Evolutionary conservation across 2,113 vertebrate species (phyloP).

Genomic region (Copsychus sechellarum): DNA sequence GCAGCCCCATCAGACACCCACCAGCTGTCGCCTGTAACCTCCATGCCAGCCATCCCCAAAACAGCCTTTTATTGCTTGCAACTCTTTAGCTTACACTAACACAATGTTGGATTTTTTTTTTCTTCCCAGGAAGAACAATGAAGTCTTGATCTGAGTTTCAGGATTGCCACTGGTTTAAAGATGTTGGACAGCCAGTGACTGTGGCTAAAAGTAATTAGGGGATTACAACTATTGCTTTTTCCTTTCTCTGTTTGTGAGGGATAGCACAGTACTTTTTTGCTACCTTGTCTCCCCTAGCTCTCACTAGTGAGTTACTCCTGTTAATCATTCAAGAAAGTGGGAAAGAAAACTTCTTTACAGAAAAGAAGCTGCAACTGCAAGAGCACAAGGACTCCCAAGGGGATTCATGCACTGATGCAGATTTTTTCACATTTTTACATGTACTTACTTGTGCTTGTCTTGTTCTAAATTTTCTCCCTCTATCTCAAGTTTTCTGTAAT

Average conservation of each 20-base stretch:
- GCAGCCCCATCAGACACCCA: constrained; percentile 64
- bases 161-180: not conserved
- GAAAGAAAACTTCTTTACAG: not conserved
- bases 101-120: not conserved
- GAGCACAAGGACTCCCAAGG: not conserved
- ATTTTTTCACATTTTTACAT: not conserved
- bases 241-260: not conserved
- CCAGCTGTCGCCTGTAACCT: constrained; percentile 63
- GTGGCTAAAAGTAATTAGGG: not conserved
- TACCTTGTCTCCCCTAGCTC: not conserved
- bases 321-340: not conserved
- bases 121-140: not conserved
- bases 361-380: not conserved
- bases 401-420: not conserved
- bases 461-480: not conserved
- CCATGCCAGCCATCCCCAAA: constrained; percentile 35
- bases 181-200: not conserved
- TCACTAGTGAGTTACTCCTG: not conserved
- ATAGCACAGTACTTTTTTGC: not conserved
- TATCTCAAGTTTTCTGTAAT: not conserved
- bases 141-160: not conserved
- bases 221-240: not conserved
- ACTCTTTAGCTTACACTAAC: constrained; percentile 19
- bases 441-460: not conserved
- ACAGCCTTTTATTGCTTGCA: constrained; percentile 22